These are phyloP conservation scores for Gymnarchus niloticus DNA, from an alignment of 2,113 vertebrate genomes.

Conservation along the genomic window DNA sequence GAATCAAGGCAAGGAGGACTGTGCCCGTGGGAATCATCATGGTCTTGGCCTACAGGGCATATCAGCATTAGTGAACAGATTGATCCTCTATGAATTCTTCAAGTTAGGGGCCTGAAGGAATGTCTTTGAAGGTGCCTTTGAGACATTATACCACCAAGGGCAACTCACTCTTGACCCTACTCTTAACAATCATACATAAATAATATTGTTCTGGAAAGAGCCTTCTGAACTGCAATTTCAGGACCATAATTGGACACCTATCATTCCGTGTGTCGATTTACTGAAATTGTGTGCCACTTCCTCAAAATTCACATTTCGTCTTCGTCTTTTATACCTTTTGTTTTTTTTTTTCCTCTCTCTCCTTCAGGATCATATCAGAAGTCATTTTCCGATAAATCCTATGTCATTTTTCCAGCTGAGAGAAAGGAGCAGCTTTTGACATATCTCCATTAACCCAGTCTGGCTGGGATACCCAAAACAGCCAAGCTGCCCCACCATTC, in stretches of 20 bases:
- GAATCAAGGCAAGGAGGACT: neutral
- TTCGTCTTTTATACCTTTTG: neutral
- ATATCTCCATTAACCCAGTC: neutral
- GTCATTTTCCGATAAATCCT: neutral
- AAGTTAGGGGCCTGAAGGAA: neutral
- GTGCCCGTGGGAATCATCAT: neutral
- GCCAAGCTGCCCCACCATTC: neutral
- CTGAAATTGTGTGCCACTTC: neutral
- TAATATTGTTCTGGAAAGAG: neutral
- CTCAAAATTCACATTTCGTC: neutral
- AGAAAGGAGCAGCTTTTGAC: neutral
- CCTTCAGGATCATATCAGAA: neutral
- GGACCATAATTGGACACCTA: neutral
- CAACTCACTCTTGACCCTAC: neutral
- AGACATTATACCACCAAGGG: neutral
- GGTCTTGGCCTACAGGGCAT: neutral
- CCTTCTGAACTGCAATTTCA: neutral
- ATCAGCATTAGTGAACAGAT: neutral
- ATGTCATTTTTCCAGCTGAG: slow-evolving; percentile 10
- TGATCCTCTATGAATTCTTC: neutral
- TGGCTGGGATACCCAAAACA: neutral
- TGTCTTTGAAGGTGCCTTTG: neutral
- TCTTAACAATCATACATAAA: slow-evolving; percentile 2
- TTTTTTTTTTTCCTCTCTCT: neutral
- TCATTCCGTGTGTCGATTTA: neutral